Percentiles rank a stretch among this genome's conserved stretches.
phyloP scores from a whole-genome alignment of 2,113 vertebrate species.

The Halcyon senegalensis region DNA sequence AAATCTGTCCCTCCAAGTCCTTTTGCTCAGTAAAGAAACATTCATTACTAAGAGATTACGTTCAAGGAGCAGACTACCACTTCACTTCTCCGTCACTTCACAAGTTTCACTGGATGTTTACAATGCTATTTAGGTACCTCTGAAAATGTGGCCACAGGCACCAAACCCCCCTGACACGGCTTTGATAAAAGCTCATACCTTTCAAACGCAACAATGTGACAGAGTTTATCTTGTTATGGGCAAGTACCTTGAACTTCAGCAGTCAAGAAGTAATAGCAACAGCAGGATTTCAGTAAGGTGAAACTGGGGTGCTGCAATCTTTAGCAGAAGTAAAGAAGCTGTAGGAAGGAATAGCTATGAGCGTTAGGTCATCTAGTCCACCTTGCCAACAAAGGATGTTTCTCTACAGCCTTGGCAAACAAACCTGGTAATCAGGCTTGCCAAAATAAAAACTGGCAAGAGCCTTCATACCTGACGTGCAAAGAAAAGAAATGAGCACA shows the following conservation, averaged over 20 bases:
- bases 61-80: not conserved
- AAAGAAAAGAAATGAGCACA: conserved; percentile 29
- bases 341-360: not conserved
- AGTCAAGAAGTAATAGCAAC: not conserved
- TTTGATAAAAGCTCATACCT: not conserved
- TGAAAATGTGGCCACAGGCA: not conserved
- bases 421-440: conserved; percentile 13
- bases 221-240: not conserved
- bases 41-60: not conserved
- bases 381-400: conserved; percentile 44
- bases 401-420: conserved; percentile 43
- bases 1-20: not conserved
- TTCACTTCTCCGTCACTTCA: not conserved
- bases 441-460: conserved; percentile 46
- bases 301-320: not conserved
- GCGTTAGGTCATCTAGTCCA: conserved; percentile 37
- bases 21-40: not conserved
- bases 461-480: conserved; percentile 13
- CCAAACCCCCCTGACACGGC: not conserved
- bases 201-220: not conserved
- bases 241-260: not conserved
- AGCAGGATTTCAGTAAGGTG: not conserved
- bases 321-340: not conserved
- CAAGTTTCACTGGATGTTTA: not conserved
- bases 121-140: not conserved